Conservation (phyloP, 2,888 invertebrate genomes). For the Nemoura dubitans region DNA sequence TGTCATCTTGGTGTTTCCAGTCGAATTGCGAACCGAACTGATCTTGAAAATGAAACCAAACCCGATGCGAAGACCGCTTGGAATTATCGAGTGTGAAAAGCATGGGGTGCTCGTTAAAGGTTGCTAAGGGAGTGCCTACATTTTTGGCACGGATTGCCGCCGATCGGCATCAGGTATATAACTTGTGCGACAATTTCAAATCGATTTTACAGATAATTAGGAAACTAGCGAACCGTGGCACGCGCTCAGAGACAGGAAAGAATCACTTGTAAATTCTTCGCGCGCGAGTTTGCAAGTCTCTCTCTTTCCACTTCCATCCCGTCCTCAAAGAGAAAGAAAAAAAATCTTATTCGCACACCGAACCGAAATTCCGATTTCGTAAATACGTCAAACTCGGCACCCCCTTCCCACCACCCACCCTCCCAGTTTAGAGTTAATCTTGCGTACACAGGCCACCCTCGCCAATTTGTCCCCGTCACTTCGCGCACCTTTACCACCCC, state of each 20-base stretch:
- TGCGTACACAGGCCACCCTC: neutral
- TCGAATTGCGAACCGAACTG: no score
- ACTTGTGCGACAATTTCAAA: neutral
- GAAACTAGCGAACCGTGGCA: neutral
- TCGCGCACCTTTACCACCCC: neutral
- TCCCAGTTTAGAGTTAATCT: neutral
- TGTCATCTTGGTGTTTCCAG: no score
- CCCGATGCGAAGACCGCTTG: no score
- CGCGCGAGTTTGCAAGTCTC: neutral
- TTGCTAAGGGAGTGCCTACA: no score
- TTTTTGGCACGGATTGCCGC: no score
- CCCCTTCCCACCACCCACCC: neutral
- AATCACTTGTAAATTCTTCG: neutral
- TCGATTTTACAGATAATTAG: conserved; percentile 12
- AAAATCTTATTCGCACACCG: neutral
- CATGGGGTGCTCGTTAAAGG: no score
- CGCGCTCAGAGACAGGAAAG: neutral
- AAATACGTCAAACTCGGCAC: neutral
- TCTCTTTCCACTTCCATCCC: neutral
- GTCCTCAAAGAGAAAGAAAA: neutral
- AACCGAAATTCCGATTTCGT: neutral
- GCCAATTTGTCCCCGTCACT: conserved; percentile 7
- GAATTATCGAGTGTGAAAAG: no score
- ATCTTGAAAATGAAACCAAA: no score
- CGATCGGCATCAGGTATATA: no score